Conservation (phyloP, 2,888 invertebrate species). For the Clostera curtula region DNA sequence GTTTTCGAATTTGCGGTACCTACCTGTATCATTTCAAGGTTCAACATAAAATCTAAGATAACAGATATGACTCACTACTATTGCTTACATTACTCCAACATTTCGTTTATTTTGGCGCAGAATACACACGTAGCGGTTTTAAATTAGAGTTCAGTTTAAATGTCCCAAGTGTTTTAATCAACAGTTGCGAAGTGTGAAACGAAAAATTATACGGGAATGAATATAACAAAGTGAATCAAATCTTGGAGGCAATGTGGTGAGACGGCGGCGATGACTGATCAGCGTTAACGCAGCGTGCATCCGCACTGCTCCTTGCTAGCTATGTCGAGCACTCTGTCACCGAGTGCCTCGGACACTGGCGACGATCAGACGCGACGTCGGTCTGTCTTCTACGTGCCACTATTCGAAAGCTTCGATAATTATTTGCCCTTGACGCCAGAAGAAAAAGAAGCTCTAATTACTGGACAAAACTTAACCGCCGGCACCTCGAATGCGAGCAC, state of each 20-base stretch:
- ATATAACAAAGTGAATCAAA: constrained; percentile 54
- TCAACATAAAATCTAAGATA: constrained; percentile 1
- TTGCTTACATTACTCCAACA: constrained; percentile 36
- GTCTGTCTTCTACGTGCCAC: constrained; percentile 84
- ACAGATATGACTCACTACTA: background rate
- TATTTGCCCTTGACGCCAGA: constrained; percentile 70
- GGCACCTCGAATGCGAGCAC: constrained; percentile 37
- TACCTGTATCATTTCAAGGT: background rate
- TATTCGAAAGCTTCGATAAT: constrained; percentile 76
- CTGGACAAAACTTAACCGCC: constrained; percentile 41
- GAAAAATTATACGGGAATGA: constrained; percentile 35
- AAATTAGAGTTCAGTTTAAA: no score
- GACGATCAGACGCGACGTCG: constrained; percentile 76
- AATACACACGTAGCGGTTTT: constrained; percentile 18
- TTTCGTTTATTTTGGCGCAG: constrained; percentile 15
- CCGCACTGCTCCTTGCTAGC: constrained; percentile 33
- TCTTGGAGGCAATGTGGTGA: constrained; percentile 49
- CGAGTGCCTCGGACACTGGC: constrained; percentile 44
- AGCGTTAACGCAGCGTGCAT: constrained; percentile 56
- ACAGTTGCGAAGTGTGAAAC: constrained; percentile 45
- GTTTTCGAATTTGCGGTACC: no score
- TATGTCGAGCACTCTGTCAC: constrained; percentile 58
- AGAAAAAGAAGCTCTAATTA: constrained; percentile 63
- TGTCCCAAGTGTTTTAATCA: constrained; percentile 27
- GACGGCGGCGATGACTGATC: constrained; percentile 34